Conservation (phyloP, 2,113 vertebrate species). For the Phaethon lepturus region DNA sequence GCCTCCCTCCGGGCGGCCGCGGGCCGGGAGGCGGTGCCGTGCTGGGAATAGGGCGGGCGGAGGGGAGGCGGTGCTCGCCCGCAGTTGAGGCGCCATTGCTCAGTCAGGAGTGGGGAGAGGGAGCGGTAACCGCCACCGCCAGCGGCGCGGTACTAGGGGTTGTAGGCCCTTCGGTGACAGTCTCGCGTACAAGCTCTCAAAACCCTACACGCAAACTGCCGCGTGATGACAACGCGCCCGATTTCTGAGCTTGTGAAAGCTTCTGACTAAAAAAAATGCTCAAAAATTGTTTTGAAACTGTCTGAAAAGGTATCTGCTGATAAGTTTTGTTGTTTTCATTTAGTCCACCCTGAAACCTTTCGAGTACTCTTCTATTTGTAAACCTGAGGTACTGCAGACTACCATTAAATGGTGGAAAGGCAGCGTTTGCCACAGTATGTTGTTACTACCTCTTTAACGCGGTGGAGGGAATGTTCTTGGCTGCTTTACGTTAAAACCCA, state of each 20-base stretch:
- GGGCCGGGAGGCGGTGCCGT: background rate
- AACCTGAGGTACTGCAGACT: too few species aligned
- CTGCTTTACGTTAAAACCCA: background rate
- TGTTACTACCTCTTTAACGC: background rate
- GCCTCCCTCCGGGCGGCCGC: background rate
- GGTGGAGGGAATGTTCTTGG: rapidly evolving
- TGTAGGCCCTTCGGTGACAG: background rate
- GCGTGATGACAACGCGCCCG: background rate
- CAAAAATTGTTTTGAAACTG: background rate
- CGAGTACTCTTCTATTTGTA: background rate
- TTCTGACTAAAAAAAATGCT: background rate
- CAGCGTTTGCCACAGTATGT: background rate
- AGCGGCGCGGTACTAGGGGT: too few species aligned
- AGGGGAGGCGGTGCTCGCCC: rapidly evolving
- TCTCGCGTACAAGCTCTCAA: background rate
- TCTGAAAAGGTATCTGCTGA: background rate
- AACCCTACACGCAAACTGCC: too few species aligned
- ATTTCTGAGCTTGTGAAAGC: background rate
- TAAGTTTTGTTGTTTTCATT: rapidly evolving
- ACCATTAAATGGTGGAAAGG: background rate
- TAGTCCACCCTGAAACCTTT: background rate
- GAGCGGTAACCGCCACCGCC: too few species aligned
- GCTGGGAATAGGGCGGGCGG: background rate
- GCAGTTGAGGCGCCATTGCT: too few species aligned
- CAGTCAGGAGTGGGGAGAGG: background rate